These are phyloP conservation scores for Chelonoidis abingdonii DNA, from an alignment of 2,113 vertebrate genomes.

Conservation along the genomic window DNA sequence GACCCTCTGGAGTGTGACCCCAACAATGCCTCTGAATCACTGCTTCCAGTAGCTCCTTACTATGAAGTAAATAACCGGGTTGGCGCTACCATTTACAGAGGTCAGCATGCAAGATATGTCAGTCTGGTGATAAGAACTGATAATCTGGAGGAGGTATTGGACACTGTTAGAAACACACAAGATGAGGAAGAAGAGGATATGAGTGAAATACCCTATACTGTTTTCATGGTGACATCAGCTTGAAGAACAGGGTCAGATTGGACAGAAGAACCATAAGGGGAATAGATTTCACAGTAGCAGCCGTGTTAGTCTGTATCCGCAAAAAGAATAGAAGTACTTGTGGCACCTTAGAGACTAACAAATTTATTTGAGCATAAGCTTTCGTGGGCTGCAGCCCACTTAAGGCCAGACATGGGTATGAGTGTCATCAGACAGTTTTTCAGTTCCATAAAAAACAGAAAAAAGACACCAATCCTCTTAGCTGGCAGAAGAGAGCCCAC, in stretches of 20 bases:
- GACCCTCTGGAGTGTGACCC: neutral
- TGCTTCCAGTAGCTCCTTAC: neutral
- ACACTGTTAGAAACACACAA: constrained; percentile 7
- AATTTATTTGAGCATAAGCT: too few relatives aligned
- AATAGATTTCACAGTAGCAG: too few relatives aligned
- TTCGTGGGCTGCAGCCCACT: too few relatives aligned
- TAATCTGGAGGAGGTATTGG: neutral
- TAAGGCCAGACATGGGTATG: neutral
- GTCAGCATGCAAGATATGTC: neutral
- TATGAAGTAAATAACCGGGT: neutral
- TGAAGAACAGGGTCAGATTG: constrained; percentile 63
- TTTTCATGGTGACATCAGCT: neutral
- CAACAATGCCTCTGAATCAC: neutral
- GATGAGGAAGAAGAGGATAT: constrained; percentile 65
- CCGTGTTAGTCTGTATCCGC: too few relatives aligned
- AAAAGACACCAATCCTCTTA: neutral
- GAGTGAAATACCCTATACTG: constrained; percentile 57
- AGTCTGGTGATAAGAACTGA: neutral
- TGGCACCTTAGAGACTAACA: too few relatives aligned
- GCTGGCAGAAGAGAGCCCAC: constrained; percentile 50
- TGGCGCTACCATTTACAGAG: constrained; percentile 19
- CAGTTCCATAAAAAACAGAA: fast-evolving
- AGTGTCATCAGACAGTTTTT: neutral
- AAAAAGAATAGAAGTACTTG: too few relatives aligned
- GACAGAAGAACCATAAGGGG: constrained; percentile 39